These are phyloP conservation scores for Drosophila punjabiensis DNA, from an alignment of 1,140 invertebrate genomes.

Conservation along the genomic window DNA sequence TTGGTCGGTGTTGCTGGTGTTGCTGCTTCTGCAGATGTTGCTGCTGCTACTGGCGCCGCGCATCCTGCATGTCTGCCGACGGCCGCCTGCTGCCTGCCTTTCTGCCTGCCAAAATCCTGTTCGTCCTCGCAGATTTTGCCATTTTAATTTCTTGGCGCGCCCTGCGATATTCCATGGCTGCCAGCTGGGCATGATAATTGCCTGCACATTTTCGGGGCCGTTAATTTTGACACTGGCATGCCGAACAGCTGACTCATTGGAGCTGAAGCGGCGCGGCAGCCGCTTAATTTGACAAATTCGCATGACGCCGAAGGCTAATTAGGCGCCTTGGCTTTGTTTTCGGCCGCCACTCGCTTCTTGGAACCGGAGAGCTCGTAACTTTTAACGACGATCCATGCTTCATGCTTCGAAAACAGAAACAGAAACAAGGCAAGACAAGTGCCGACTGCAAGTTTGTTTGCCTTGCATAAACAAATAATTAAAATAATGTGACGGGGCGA, in stretches of 20 bases:
- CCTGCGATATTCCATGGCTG: slow-evolving; percentile 19
- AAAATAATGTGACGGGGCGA: slow-evolving; percentile 72
- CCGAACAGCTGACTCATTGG: slow-evolving; percentile 43
- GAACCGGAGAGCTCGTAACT: slow-evolving; percentile 36
- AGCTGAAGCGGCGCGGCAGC: slow-evolving; percentile 33
- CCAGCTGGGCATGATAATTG: slow-evolving; percentile 63
- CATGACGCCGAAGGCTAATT: slow-evolving; percentile 75
- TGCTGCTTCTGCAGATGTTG: slow-evolving; percentile 27
- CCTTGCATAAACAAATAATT: slow-evolving; percentile 82
- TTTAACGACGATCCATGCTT: slow-evolving; percentile 63
- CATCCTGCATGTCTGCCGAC: slow-evolving; percentile 45
- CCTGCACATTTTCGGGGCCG: slow-evolving; percentile 69
- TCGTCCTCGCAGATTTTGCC: slow-evolving; percentile 16
- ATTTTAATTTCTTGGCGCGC: slow-evolving; percentile 33
- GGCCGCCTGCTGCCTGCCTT: slow-evolving; percentile 10
- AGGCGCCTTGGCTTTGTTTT: slow-evolving; percentile 61
- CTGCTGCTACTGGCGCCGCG: slow-evolving; percentile 36
- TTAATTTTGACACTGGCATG: slow-evolving; percentile 70
- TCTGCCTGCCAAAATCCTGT: slow-evolving; percentile 23
- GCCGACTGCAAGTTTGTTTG: slow-evolving; percentile 74
- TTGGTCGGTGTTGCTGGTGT: slow-evolving; percentile 24
- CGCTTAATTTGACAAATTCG: slow-evolving; percentile 82
- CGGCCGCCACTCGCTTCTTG: slow-evolving; percentile 13
- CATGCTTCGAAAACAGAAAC: slow-evolving; percentile 10
- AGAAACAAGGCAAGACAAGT: slow-evolving; percentile 53